Conservation (phyloP, 1,140 invertebrate genomes). For the Ceratoteleas bidentatus region DNA sequence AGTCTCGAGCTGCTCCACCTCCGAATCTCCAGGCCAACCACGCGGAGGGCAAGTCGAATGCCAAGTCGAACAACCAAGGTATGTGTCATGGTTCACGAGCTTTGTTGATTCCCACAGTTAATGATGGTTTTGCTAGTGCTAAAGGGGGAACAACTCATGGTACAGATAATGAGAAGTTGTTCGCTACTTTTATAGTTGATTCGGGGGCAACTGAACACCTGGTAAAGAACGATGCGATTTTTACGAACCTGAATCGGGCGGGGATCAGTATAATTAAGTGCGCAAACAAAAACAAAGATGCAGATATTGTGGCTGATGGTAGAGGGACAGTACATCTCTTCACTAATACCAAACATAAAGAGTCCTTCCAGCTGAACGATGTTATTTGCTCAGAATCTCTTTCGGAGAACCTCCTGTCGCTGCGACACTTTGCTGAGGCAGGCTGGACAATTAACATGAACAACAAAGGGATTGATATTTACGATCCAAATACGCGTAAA, state of each 20-base stretch:
- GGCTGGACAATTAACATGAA: neutral
- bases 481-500: neutral
- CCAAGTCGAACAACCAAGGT: neutral
- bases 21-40: neutral
- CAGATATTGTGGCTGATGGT: neutral
- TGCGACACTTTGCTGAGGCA: neutral
- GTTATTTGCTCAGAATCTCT: neutral
- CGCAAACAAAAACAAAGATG: slow-evolving; percentile 3
- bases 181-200: neutral
- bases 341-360: neutral
- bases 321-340: neutral
- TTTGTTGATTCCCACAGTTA: neutral
- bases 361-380: slow-evolving; percentile 1
- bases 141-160: neutral
- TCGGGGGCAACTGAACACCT: neutral
- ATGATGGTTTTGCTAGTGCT: neutral
- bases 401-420: neutral
- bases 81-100: neutral
- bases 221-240: neutral
- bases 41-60: neutral
- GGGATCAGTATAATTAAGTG: neutral
- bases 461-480: neutral
- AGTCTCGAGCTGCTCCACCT: neutral
- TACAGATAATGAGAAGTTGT: neutral
- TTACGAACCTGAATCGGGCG: neutral